Evolutionary conservation across 1,140 invertebrate genomes (phyloP), one percentile per base, ranked within the genome.

Genomic region (Lordiphosa collinella): DNA sequence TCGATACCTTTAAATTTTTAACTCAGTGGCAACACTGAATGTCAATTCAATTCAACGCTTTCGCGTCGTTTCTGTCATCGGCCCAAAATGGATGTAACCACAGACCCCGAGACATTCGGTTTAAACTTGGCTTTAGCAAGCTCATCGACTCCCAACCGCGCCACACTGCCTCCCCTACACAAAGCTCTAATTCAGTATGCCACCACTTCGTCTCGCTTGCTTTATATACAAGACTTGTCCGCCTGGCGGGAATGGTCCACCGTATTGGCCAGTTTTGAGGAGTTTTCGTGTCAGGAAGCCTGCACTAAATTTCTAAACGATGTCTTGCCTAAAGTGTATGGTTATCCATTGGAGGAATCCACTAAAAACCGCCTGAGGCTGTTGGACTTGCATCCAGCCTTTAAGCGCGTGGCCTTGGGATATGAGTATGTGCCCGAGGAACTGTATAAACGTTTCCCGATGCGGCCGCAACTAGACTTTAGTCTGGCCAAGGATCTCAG

Each of bases 141-240:
- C 11, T 14, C 3, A 11, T 29, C 41, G 11, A 44, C 41, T 2
- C 41, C 22, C 2, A 2, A 29, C 7, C n/a, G 3, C 2, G 12
- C 4, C 9, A 31, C 29, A 14, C 12, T 47, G 3, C 12, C 12
- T 2, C 46, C 3, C 1, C 29, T 32, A 34, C 29, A 32, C 46
- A 48, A 35, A 6, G 9, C 9, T 10, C 46, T 48, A 0, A 38
- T 70, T 31, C n/a, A 36, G 4, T 53, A 66, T 6, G 67, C 62
- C 13, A 36, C 37, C 12, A 5, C 9, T 4, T 46, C 56, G 0
- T 35, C 10, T 12, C 47, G 67, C 8, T 10, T 70, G 25, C 14
- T 70, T 1, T 56, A 49, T 7, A 56, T 66, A 13, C 62, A 70
- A 9, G 62, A 66, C 12, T 36, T 16, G 1, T 16, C 18, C 10